Evolutionary conservation across 2,888 invertebrate genomes (phyloP), one percentile per base, ranked within the genome.

Genomic region (Eilema caniola): DNA sequence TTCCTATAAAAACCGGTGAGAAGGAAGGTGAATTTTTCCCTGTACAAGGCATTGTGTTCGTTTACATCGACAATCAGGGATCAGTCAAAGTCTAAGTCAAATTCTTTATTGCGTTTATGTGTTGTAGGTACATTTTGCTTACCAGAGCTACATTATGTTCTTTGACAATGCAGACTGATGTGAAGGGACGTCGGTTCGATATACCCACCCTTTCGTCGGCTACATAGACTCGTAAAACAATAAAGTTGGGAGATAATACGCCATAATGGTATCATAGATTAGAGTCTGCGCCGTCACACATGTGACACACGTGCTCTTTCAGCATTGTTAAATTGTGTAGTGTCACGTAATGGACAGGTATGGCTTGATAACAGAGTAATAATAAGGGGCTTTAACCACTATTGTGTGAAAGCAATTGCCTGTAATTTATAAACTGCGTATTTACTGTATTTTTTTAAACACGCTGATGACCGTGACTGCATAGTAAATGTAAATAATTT

Each of bases 261-360:
- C 53, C n/a, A 53, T 53, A 53, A 53, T 53, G 8, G 53, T n/a
- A 53, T 53, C 53, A 47, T 20, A 47, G 47, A 47, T 47, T 47
- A 47, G 16, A 47, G 23, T 3, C 41, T 47, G 11, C 63, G 10
- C 47, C 47, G 5, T 41, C 41, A 1, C 41, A 3, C 41, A 41
- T 53, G 53, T n/a, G 53, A 7, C n/a, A 53, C 53, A 53, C 53
- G 53, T 53, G n/a, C 10, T 53, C 53, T 53, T 53, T 53, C n/a
- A n/a, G 53, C n/a, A 53, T 53, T 53, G 53, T 53, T 53, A n/a
- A 53, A 53, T 53, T 53, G 53, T 53, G 53, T 53, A 10, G 53
- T 53, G 53, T 53, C 53, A 53, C 53, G 53, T 53, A 53, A 53
- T 53, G 53, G 10, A 53, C 53, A n/a, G 53, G 53, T 53, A 53